Evolutionary conservation across 2,797 vertebrate genomes (phyloP).

Genomic region (Leptatherina wallacei): DNA sequence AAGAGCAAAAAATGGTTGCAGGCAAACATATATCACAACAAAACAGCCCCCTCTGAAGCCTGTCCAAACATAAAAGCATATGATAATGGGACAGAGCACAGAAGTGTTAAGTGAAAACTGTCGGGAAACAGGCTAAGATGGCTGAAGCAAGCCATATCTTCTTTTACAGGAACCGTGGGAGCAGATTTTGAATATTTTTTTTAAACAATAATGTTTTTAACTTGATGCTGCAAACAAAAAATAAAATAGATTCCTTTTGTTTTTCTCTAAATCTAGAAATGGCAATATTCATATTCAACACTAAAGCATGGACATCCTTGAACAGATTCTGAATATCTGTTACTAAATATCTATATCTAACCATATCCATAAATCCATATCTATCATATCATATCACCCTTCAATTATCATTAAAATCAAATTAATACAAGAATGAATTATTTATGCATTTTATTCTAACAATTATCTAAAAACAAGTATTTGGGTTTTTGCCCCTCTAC

Average conservation of each 20-base stretch:
- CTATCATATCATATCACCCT: too few relatives aligned
- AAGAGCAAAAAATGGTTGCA: conserved; percentile 9
- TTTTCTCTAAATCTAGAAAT: not conserved
- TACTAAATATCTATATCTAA: too few relatives aligned
- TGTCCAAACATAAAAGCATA: conserved; percentile 23
- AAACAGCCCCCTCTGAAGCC: conserved; percentile 14
- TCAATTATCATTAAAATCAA: too few relatives aligned
- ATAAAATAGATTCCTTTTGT: not conserved
- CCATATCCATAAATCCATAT: too few relatives aligned
- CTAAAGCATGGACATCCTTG: too few relatives aligned
- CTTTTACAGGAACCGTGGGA: conserved; percentile 6
- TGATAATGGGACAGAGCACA: not conserved
- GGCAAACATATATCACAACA: conserved; percentile 18
- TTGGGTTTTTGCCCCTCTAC: not conserved
- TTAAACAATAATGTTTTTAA: not conserved
- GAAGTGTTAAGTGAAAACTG: not conserved
- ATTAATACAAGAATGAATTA: too few relatives aligned
- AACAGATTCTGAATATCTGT: too few relatives aligned
- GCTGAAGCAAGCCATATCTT: not conserved
- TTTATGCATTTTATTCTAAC: too few relatives aligned
- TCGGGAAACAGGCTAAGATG: not conserved
- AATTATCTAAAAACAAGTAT: not conserved
- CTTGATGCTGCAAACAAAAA: not conserved
- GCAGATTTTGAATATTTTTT: not conserved
- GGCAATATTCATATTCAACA: too few relatives aligned